These are phyloP conservation scores for Drosophila repletoides DNA, from an alignment of 1,140 invertebrate genomes.

Conservation along the genomic window DNA sequence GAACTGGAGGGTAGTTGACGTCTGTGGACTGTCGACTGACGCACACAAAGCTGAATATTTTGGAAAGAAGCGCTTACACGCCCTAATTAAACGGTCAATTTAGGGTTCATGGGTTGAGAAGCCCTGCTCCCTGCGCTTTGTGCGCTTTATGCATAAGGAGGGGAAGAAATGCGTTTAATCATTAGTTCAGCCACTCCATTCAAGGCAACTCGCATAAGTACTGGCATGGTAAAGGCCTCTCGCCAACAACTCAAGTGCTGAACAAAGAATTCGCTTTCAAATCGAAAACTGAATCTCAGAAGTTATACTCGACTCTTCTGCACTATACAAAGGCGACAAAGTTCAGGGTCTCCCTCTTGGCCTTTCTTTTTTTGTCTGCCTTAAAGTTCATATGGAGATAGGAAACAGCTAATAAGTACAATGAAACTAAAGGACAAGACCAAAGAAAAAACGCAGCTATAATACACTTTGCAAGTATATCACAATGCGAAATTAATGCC, in stretches of 20 bases:
- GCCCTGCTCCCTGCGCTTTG: slow-evolving; percentile 30
- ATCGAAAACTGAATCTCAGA: slow-evolving; percentile 26
- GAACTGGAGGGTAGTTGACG: slow-evolving; percentile 1
- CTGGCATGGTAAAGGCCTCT: slow-evolving; percentile 21
- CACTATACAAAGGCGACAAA: slow-evolving; percentile 55
- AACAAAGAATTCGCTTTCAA: slow-evolving; percentile 36
- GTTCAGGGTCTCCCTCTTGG: slow-evolving; percentile 57
- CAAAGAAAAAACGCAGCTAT: slow-evolving; percentile 26
- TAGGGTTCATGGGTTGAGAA: slow-evolving; percentile 58
- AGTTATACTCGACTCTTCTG: slow-evolving; percentile 49
- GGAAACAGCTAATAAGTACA: slow-evolving; percentile 73
- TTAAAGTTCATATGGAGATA: slow-evolving; percentile 30
- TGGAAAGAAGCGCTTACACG: slow-evolving; percentile 63
- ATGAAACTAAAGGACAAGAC: slow-evolving; percentile 38
- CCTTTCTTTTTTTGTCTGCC: slow-evolving; percentile 31
- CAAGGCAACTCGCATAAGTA: slow-evolving; percentile 43
- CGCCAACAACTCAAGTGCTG: slow-evolving; percentile 24
- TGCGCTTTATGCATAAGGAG: slow-evolving; percentile 43
- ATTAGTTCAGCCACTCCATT: slow-evolving; percentile 53
- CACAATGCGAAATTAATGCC: slow-evolving; percentile 31
- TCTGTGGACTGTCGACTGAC: slow-evolving; percentile 4
- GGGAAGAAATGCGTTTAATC: slow-evolving; percentile 52
- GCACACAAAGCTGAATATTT: slow-evolving; percentile 42
- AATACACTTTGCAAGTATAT: too few species aligned
- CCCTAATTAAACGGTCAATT: slow-evolving; percentile 70